Percentiles rank a stretch among this genome's conserved stretches.
phyloP scores from a whole-genome alignment of 2,113 vertebrate species.

The Barbus barbus region DNA sequence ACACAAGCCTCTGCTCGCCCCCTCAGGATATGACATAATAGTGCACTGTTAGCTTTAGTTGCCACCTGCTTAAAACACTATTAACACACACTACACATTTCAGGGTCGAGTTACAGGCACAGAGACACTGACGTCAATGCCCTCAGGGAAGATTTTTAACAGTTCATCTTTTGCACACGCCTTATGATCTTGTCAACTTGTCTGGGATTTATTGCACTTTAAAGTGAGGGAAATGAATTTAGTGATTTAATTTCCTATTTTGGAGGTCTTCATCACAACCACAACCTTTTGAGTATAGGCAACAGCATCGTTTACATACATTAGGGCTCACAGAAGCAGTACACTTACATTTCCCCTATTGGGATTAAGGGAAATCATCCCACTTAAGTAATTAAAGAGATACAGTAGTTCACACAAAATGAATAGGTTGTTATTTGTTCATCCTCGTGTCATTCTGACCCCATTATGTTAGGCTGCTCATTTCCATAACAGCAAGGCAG shows the following conservation, averaged over 20 bases:
- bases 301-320: background rate
- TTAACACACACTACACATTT: conserved; percentile 19
- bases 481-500: background rate
- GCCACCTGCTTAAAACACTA: conserved; percentile 25
- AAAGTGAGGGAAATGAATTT: conserved; percentile 37
- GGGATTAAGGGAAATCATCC: background rate
- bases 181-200: conserved; percentile 10
- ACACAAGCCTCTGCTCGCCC: conserved; percentile 8
- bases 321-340: background rate
- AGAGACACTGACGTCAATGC: conserved; percentile 8
- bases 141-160: conserved; percentile 9
- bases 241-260: conserved; percentile 33
- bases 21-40: conserved; percentile 24
- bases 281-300: background rate
- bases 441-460: background rate
- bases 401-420: background rate
- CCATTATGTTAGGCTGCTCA: background rate
- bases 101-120: background rate
- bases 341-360: background rate
- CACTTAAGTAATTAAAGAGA: background rate
- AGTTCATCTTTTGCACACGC: background rate
- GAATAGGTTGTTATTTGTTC: background rate
- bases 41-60: background rate
- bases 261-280: background rate
- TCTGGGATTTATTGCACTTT: conserved; percentile 19